A percentile compares a stretch with the other conserved stretches of the same genome.
Conservation (phyloP, 2,888 invertebrate species). For the Malacosoma neustria region DNA sequence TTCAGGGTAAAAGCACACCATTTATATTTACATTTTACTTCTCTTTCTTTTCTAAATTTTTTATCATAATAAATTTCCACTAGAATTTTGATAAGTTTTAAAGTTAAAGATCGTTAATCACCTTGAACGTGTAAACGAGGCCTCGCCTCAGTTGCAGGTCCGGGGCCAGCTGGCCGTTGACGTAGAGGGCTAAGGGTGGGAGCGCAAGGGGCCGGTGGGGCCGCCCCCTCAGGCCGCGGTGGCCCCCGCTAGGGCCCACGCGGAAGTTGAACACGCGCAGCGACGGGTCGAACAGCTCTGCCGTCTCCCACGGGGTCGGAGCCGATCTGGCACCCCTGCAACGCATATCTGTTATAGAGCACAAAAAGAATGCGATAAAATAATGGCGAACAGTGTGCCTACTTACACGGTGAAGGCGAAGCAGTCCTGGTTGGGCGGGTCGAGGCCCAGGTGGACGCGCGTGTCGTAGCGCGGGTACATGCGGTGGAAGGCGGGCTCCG, state of each 20-base stretch:
- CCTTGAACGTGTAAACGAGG: slow-evolving; percentile 87
- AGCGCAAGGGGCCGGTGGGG: slow-evolving; percentile 64
- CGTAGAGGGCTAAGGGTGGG: slow-evolving; percentile 91
- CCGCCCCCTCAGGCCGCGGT: slow-evolving; percentile 79
- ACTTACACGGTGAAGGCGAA: slow-evolving; percentile 79
- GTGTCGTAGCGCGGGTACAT: slow-evolving; percentile 83
- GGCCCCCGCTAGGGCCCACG: slow-evolving; percentile 89
- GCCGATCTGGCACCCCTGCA: slow-evolving; percentile 18
- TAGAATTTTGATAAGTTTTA: too few relatives aligned
- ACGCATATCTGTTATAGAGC: background rate
- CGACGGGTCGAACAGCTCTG: slow-evolving; percentile 79
- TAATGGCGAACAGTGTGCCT: background rate
- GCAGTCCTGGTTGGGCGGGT: slow-evolving; percentile 81
- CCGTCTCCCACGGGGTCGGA: slow-evolving; percentile 73
- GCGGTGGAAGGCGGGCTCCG: slow-evolving; percentile 89
- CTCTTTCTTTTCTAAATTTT: too few relatives aligned
- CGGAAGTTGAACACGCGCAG: slow-evolving; percentile 87
- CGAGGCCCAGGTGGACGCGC: slow-evolving; percentile 78
- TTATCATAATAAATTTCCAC: too few relatives aligned
- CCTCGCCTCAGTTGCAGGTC: slow-evolving; percentile 92
- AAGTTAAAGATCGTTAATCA: too few relatives aligned
- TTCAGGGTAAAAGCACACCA: too few relatives aligned
- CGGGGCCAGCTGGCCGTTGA: slow-evolving; percentile 91
- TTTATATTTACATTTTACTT: too few relatives aligned
- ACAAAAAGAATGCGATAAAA: background rate